A percentile compares a stretch with the other conserved stretches of the same genome.
Evolutionary conservation across 92 coral and sea anemone genomes (phyloP).

Genomic region (Epizoanthus scotinus): DNA sequence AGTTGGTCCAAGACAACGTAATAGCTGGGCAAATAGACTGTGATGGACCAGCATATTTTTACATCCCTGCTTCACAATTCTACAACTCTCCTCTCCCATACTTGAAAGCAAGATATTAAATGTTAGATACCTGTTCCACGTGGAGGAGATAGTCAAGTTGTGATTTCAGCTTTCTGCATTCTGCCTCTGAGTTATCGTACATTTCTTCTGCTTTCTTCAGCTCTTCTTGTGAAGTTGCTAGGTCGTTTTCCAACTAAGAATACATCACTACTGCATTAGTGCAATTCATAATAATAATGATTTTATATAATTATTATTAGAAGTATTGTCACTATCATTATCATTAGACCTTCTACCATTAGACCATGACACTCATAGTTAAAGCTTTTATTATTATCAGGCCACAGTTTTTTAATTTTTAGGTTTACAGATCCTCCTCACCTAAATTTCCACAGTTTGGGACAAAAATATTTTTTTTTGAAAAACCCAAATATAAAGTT

Average conservation of each 20-base stretch:
- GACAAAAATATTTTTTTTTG: too few relatives aligned
- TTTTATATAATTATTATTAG: background rate
- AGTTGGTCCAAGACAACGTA: too few relatives aligned
- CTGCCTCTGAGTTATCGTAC: slow-evolving; percentile 55
- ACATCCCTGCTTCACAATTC: background rate
- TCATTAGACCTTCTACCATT: too few relatives aligned
- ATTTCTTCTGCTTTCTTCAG: slow-evolving; percentile 66
- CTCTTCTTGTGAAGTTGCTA: slow-evolving; percentile 60
- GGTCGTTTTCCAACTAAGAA: slow-evolving; percentile 79
- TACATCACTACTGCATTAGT: background rate
- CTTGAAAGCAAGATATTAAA: too few relatives aligned
- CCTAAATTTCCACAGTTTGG: too few relatives aligned
- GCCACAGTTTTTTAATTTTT: too few relatives aligned
- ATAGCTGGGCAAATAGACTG: too few relatives aligned
- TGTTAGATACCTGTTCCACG: slow-evolving; percentile 72
- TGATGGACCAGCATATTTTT: too few relatives aligned
- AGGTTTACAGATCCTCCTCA: too few relatives aligned
- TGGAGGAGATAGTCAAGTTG: slow-evolving; percentile 73
- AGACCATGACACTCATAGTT: too few relatives aligned
- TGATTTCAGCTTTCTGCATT: slow-evolving; percentile 72
- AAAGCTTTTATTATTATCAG: too few relatives aligned
- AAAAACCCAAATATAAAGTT: too few relatives aligned
- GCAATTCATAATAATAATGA: background rate
- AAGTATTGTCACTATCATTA: background rate
- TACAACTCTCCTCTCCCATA: background rate